These are phyloP conservation scores for Escarpia spicata DNA, from an alignment of 2,888 invertebrate species.

Conservation along the genomic window DNA sequence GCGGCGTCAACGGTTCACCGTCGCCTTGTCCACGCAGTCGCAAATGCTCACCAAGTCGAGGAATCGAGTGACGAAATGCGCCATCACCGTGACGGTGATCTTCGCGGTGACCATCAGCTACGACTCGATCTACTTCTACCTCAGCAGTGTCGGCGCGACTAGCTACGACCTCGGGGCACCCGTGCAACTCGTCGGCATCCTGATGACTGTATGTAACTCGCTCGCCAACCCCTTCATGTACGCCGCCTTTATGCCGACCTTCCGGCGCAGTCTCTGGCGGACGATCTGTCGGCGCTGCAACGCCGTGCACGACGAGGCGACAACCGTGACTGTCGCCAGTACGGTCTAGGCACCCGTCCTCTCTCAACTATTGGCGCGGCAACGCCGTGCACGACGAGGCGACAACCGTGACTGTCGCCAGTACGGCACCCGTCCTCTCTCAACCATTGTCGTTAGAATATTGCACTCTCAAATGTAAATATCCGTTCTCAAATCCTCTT, in stretches of 20 bases:
- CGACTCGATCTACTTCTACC: not conserved
- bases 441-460: too few species aligned
- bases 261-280: not conserved
- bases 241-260: not conserved
- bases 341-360: too few species aligned
- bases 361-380: too few species aligned
- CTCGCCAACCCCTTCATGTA: constrained; percentile 18
- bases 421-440: too few species aligned
- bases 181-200: not conserved
- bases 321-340: too few species aligned
- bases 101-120: not conserved
- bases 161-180: not conserved
- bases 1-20: not conserved
- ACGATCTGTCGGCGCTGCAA: not conserved
- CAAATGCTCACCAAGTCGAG: not conserved
- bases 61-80: not conserved
- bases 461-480: too few species aligned
- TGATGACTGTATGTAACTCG: not conserved
- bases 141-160: not conserved
- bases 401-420: too few species aligned
- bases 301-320: not conserved
- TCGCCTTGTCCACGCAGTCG: too few species aligned
- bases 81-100: not conserved
- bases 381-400: too few species aligned
- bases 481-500: too few species aligned